phyloP scores from a whole-genome alignment of 2,888 invertebrate genomes.

The Boloria euphrosyne region DNA sequence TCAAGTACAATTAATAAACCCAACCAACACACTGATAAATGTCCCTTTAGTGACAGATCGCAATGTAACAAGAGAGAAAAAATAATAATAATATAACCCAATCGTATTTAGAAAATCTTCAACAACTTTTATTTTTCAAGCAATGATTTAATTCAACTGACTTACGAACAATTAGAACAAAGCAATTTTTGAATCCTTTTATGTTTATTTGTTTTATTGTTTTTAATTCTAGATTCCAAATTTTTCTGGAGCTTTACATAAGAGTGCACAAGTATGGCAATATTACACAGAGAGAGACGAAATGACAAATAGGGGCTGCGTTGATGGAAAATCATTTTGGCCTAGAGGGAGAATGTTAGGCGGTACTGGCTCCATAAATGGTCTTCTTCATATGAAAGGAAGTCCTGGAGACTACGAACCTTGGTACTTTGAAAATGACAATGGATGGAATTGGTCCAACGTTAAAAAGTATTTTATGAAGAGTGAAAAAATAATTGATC shows the following conservation, averaged over 20 bases:
- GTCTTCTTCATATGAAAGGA: constrained; percentile 68
- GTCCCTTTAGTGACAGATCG: too few relatives aligned
- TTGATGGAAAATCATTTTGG: constrained; percentile 62
- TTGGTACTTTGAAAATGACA: constrained; percentile 59
- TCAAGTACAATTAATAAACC: too few relatives aligned
- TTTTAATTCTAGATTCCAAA: constrained; percentile 64
- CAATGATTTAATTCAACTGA: too few relatives aligned
- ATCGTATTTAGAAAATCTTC: too few relatives aligned
- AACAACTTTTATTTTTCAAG: too few relatives aligned
- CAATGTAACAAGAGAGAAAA: too few relatives aligned
- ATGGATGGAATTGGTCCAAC: constrained; percentile 65
- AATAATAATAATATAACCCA: too few relatives aligned
- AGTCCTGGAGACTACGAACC: constrained; percentile 64
- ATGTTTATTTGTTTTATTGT: not conserved
- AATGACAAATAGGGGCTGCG: constrained; percentile 55
- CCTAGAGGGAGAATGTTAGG: constrained; percentile 70
- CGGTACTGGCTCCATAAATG: constrained; percentile 73
- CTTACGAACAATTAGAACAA: too few relatives aligned
- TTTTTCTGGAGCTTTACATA: constrained; percentile 60
- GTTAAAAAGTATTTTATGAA: constrained; percentile 69
- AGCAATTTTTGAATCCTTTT: not conserved
- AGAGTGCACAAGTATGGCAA: constrained; percentile 58
- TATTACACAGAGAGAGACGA: constrained; percentile 67
- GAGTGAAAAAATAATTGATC: constrained; percentile 68
- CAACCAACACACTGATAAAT: too few relatives aligned